These are phyloP conservation scores for Gonioctena quinquepunctata DNA, from an alignment of 1,140 invertebrate species.

Conservation along the genomic window DNA sequence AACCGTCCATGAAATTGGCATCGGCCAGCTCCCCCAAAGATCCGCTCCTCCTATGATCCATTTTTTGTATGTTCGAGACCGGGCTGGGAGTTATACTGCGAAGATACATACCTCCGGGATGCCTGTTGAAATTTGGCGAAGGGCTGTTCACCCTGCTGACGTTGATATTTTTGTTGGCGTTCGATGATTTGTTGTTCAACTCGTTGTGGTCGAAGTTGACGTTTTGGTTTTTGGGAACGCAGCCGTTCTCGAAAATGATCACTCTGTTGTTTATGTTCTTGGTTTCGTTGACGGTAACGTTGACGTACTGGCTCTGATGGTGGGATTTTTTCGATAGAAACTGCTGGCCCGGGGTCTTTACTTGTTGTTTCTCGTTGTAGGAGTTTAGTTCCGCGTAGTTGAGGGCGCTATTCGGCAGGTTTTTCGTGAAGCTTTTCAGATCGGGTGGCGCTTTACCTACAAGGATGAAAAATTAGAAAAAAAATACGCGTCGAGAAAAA, in stretches of 20 bases:
- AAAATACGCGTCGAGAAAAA: no score
- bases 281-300: constrained; percentile 50
- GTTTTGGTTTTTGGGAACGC: constrained; percentile 45
- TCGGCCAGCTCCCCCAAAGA: constrained; percentile 56
- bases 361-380: constrained; percentile 45
- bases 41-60: constrained; percentile 48
- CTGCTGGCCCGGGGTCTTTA: constrained; percentile 43
- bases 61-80: constrained; percentile 37
- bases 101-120: constrained; percentile 50
- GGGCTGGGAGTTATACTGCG: constrained; percentile 50
- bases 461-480: no score
- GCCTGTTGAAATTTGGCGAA: constrained; percentile 61
- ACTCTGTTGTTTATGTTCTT: constrained; percentile 53
- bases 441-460: constrained; percentile 57
- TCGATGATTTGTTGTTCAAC: constrained; percentile 45
- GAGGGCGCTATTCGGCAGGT: constrained; percentile 51
- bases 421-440: constrained; percentile 53
- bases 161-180: constrained; percentile 45
- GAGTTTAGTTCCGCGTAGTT: constrained; percentile 51
- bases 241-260: constrained; percentile 52
- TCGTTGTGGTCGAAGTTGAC: constrained; percentile 48
- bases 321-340: constrained; percentile 42
- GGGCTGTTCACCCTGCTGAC: constrained; percentile 51
- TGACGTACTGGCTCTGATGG: constrained; percentile 51
- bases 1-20: constrained; percentile 45